Percentiles rank a stretch among this genome's conserved stretches.
phyloP scores from a whole-genome alignment of 2,888 invertebrate genomes.

The Drosophila histrio region DNA sequence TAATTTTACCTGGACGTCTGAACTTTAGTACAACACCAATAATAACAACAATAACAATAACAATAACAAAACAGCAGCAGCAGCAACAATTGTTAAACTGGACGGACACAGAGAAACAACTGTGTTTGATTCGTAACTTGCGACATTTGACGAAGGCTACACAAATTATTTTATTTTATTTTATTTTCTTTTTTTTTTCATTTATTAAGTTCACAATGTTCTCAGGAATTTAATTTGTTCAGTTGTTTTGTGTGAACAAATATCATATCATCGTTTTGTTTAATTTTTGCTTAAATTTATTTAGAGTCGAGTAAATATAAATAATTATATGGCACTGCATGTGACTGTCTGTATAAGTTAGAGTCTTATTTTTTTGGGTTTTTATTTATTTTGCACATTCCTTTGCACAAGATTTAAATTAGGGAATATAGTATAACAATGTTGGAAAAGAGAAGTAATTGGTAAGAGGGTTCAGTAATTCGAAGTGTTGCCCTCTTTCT shows the following conservation, averaged over 20 bases:
- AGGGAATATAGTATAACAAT: not conserved
- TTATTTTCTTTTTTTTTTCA: not conserved
- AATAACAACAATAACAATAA: not conserved
- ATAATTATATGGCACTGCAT: constrained; percentile 15
- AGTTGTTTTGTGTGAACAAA: constrained; percentile 48
- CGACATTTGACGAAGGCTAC: constrained; percentile 25
- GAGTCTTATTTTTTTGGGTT: not conserved
- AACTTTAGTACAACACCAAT: not conserved
- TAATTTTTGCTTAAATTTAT: constrained; percentile 4
- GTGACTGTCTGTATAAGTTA: not conserved
- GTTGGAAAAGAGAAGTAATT: not conserved
- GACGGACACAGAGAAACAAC: constrained; percentile 36
- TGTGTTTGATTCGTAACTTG: constrained; percentile 57
- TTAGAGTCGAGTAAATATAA: constrained; percentile 10
- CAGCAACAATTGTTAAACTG: constrained; percentile 7
- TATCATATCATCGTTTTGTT: constrained; percentile 2
- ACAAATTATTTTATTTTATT: constrained; percentile 12
- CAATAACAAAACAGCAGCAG: not conserved
- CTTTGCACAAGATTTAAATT: constrained; percentile 9
- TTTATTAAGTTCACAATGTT: constrained; percentile 43
- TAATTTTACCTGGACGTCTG: not conserved
- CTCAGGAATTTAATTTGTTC: constrained; percentile 63
- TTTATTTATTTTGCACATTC: constrained; percentile 19
- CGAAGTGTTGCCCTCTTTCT: too few relatives aligned
- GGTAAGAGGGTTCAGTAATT: not conserved